Conservation (phyloP, 2,888 invertebrate genomes). For the Cacoxenus indagator region DNA sequence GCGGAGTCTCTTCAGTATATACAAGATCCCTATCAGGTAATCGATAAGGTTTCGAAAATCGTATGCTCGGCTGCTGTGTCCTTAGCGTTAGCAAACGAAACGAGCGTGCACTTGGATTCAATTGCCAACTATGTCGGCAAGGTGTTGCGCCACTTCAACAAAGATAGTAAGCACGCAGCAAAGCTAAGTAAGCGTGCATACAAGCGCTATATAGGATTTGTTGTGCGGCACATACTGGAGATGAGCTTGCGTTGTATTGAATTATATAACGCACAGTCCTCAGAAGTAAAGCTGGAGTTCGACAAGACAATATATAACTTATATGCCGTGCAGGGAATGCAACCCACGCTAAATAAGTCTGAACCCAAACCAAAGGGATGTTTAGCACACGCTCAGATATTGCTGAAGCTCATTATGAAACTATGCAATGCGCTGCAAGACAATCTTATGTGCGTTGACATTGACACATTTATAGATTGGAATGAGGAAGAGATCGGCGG, state of each 20-base stretch:
- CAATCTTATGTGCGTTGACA: conserved; percentile 57
- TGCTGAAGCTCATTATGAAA: conserved; percentile 52
- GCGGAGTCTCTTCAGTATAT: too few relatives aligned
- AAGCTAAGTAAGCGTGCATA: background rate
- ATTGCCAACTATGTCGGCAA: too few relatives aligned
- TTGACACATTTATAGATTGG: conserved; percentile 57
- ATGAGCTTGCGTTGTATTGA: background rate
- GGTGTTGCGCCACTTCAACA: conserved; percentile 57
- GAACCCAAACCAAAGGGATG: too few relatives aligned
- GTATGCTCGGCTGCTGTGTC: too few relatives aligned
- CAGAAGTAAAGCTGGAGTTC: background rate
- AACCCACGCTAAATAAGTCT: too few relatives aligned
- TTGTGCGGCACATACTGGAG: background rate
- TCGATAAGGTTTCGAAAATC: too few relatives aligned
- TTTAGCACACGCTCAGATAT: conserved; percentile 18
- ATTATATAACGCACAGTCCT: conserved; percentile 12
- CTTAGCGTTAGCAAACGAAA: conserved; percentile 53
- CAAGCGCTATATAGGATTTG: background rate
- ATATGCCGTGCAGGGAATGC: too few relatives aligned
- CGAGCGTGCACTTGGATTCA: too few relatives aligned
- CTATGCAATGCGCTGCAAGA: conserved; percentile 58
- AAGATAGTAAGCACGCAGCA: background rate
- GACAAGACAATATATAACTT: background rate
- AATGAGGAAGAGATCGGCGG: too few relatives aligned
- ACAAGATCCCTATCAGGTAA: too few relatives aligned